Percentiles rank a stretch among this genome's conserved stretches.
These are phyloP conservation scores for Cervus canadensis DNA, from an alignment of 2,113 vertebrate species.

Conservation along the genomic window DNA sequence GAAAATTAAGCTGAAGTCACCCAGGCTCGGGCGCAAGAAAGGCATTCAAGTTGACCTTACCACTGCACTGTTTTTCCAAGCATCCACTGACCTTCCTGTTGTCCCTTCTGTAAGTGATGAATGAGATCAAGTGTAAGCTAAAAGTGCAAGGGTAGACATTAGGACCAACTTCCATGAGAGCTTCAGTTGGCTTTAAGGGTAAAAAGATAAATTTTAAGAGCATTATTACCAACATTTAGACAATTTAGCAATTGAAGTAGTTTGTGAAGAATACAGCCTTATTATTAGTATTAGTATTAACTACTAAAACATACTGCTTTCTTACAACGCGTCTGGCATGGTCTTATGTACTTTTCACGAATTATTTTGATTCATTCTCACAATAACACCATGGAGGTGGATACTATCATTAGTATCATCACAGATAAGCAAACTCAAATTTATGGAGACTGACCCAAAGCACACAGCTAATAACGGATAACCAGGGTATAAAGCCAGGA, in stretches of 20 bases:
- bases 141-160: neutral
- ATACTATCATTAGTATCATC: neutral
- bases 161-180: neutral
- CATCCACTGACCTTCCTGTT: constrained; percentile 44
- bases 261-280: neutral
- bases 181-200: neutral
- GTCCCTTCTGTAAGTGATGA: constrained; percentile 20
- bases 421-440: neutral
- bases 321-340: neutral
- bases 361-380: neutral
- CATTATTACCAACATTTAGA: neutral
- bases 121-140: neutral
- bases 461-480: neutral
- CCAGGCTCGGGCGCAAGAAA: neutral
- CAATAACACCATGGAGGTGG: neutral
- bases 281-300: neutral
- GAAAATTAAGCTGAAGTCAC: constrained; percentile 57
- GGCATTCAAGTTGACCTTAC: neutral
- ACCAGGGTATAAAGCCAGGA: neutral
- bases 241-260: neutral
- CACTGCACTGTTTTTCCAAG: neutral
- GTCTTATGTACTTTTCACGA: neutral
- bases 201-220: neutral
- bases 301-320: neutral
- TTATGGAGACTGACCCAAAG: neutral